Conservation (phyloP, 2,113 vertebrate genomes). For the Ictalurus furcatus region DNA sequence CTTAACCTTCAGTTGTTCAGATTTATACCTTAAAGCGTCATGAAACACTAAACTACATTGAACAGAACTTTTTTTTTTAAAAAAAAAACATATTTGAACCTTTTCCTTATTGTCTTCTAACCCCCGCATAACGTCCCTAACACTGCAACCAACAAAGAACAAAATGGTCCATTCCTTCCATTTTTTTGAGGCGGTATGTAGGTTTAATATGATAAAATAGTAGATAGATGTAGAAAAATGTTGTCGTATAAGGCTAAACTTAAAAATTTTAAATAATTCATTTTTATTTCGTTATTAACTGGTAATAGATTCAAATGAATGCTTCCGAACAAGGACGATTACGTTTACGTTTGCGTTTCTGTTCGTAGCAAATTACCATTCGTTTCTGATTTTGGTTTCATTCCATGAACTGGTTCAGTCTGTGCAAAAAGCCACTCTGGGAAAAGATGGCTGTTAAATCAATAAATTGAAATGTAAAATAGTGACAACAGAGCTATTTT, state of each 20-base stretch:
- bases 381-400: not conserved
- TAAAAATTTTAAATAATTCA: not conserved
- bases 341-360: not conserved
- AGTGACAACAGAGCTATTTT: not conserved
- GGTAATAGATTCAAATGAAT: not conserved
- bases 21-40: not conserved
- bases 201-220: not conserved
- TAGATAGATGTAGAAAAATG: not conserved
- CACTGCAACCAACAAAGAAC: no score
- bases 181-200: not conserved
- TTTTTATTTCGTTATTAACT: not conserved
- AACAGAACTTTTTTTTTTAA: not conserved
- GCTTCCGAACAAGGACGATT: not conserved
- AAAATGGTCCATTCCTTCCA: not conserved
- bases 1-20: not conserved
- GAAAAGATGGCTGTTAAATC: not conserved
- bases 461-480: not conserved
- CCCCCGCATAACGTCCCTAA: not conserved
- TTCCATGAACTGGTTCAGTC: not conserved
- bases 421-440: not conserved
- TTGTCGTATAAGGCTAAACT: not conserved
- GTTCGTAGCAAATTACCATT: not conserved
- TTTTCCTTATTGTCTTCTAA: not conserved
- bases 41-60: no score
- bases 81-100: not conserved